A percentile compares a stretch with the other conserved stretches of the same genome.
phyloP scores from a whole-genome alignment of 2,797 vertebrate genomes.

The Myiothlypis coronata region DNA sequence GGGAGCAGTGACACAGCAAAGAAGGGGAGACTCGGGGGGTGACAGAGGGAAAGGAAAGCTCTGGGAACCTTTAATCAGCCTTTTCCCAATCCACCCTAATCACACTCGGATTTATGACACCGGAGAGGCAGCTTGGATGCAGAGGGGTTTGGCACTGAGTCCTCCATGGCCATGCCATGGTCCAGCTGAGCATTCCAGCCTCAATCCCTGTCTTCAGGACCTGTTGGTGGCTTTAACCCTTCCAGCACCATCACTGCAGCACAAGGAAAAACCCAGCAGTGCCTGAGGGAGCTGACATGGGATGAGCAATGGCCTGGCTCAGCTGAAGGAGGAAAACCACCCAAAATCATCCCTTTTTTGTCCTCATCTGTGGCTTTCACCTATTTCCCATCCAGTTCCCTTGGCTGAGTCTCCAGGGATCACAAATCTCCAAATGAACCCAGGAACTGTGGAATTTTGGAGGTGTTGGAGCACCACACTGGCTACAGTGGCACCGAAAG shows the following conservation, averaged over 20 bases:
- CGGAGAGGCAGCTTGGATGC: rapidly evolving
- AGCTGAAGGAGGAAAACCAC: neutral
- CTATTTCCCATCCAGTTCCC: neutral
- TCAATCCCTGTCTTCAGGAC: neutral
- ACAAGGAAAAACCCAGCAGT: rapidly evolving
- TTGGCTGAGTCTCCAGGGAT: neutral
- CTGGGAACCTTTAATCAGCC: rapidly evolving
- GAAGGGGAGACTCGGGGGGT: neutral
- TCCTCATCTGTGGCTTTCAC: neutral
- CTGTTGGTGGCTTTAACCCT: neutral
- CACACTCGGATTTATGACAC: neutral
- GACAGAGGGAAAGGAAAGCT: neutral
- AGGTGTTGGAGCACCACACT: rapidly evolving
- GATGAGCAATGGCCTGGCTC: rapidly evolving
- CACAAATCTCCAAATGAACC: neutral
- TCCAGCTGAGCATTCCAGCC: neutral
- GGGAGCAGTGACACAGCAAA: neutral
- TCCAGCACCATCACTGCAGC: rapidly evolving
- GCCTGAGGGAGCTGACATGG: neutral
- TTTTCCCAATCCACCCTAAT: neutral
- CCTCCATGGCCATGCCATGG: neutral
- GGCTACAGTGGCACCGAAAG: neutral
- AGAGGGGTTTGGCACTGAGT: neutral
- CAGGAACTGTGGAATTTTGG: neutral
- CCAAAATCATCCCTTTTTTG: neutral